Conservation (phyloP, 1,140 invertebrate genomes). For the Campoletis sonorensis region DNA sequence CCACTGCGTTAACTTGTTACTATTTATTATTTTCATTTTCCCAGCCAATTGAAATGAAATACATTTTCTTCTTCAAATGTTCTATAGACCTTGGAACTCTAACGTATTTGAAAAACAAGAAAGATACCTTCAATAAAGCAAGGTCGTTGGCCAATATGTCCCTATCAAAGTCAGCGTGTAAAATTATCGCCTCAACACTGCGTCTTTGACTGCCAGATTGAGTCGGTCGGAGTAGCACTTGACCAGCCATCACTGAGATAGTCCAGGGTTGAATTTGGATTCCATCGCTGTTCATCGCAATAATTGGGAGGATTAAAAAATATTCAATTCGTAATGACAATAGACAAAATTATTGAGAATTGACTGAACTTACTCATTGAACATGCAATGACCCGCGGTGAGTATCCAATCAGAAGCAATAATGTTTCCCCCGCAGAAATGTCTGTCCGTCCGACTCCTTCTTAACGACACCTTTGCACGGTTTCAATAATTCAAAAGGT, state of each 20-base stretch:
- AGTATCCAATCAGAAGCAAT: conserved; percentile 58
- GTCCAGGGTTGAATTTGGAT: conserved; percentile 49
- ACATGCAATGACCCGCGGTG: conserved; percentile 69
- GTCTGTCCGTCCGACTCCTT: conserved; percentile 48
- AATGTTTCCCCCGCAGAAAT: conserved; percentile 69
- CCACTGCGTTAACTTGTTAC: no score
- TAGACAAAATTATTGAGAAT: no score
- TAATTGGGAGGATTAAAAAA: not conserved
- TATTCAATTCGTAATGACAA: no score
- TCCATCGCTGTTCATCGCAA: conserved; percentile 16
- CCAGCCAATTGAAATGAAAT: no score
- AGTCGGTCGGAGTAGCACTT: conserved; percentile 46
- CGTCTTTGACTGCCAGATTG: conserved; percentile 51
- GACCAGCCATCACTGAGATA: conserved; percentile 61
- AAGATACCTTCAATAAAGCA: conserved; percentile 63
- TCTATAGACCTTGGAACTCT: not conserved
- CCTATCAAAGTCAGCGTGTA: conserved; percentile 55
- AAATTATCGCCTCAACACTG: conserved; percentile 45
- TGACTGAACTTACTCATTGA: conserved; percentile 37
- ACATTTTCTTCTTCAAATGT: no score
- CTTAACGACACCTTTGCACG: conserved; percentile 63
- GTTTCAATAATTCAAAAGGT: not conserved
- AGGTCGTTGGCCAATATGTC: conserved; percentile 61
- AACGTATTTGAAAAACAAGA: not conserved
- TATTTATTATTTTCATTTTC: no score